phyloP scores from a whole-genome alignment of 2,113 vertebrate species.

The Marcusenius ussheri region DNA sequence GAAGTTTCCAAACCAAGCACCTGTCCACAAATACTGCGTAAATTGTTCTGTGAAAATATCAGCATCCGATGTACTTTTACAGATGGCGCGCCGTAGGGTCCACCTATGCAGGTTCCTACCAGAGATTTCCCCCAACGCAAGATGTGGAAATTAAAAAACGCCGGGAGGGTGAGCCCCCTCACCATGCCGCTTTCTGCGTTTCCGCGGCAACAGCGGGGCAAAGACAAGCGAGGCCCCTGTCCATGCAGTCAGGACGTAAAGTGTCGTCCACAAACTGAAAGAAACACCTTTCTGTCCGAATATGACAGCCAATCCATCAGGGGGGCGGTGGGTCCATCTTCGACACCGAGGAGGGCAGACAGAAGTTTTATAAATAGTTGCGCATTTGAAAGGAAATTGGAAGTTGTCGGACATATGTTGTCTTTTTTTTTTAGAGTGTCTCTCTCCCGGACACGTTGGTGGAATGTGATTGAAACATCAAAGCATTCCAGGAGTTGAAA shows the following conservation, averaged over 20 bases:
- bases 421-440: conserved; percentile 32
- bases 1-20: neutral
- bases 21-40: neutral
- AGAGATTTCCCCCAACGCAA: neutral
- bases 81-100: neutral
- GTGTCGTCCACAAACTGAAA: conserved; percentile 67
- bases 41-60: neutral
- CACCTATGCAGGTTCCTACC: neutral
- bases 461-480: conserved; percentile 54
- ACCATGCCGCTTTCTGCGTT: neutral
- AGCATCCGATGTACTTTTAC: neutral
- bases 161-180: neutral
- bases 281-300: conserved; percentile 57
- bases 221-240: conserved; percentile 38
- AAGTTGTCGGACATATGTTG: conserved; percentile 58
- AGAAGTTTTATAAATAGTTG: conserved; percentile 65
- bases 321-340: conserved; percentile 73
- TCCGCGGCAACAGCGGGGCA: neutral
- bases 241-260: conserved; percentile 47
- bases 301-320: conserved; percentile 78
- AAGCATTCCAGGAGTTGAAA: conserved; percentile 38
- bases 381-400: conserved; percentile 56
- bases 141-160: neutral
- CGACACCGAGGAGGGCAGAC: conserved; percentile 62
- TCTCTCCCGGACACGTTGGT: conserved; percentile 31